Percentiles rank a stretch among this genome's conserved stretches.
Evolutionary conservation across 2,888 invertebrate species (phyloP).

Genomic region (Melipona beecheii): DNA sequence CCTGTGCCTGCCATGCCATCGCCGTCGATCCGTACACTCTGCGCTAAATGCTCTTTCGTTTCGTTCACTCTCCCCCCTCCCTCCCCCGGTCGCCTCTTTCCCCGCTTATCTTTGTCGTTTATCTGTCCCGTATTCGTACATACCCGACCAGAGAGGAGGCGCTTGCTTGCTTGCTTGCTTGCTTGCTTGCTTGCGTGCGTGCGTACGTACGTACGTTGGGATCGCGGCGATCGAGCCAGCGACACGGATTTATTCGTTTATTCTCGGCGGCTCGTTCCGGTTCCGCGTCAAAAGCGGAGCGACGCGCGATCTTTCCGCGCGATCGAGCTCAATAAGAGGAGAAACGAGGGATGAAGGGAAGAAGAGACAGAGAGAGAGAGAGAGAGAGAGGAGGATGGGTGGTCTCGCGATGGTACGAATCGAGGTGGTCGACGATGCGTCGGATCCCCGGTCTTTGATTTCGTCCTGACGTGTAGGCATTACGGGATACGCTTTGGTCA

Average conservation of each 20-base stretch:
- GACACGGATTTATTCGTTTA: conserved; percentile 49
- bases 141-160: too few relatives aligned
- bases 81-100: background rate
- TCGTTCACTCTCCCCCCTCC: conserved; percentile 2
- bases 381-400: background rate
- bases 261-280: conserved; percentile 35
- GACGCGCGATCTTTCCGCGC: conserved; percentile 52
- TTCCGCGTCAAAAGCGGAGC: conserved; percentile 43
- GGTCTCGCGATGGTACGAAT: conserved; percentile 23
- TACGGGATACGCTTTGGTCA: conserved; percentile 77
- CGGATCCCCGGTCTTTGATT: conserved; percentile 77
- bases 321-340: conserved; percentile 60
- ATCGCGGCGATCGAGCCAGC: background rate
- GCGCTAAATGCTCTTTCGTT: conserved; percentile 21
- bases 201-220: background rate
- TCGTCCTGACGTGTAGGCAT: conserved; percentile 74
- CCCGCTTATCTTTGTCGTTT: too few relatives aligned
- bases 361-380: background rate
- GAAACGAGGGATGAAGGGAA: conserved; percentile 17
- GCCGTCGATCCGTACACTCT: background rate
- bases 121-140: background rate
- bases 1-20: too few relatives aligned
- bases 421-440: conserved; percentile 60
- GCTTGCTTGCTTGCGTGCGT: too few relatives aligned
- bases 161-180: too few relatives aligned